Evolutionary conservation across 1,140 invertebrate genomes (phyloP), one percentile per base, ranked within the genome.

Genomic region (Drosophila guanche): DNA sequence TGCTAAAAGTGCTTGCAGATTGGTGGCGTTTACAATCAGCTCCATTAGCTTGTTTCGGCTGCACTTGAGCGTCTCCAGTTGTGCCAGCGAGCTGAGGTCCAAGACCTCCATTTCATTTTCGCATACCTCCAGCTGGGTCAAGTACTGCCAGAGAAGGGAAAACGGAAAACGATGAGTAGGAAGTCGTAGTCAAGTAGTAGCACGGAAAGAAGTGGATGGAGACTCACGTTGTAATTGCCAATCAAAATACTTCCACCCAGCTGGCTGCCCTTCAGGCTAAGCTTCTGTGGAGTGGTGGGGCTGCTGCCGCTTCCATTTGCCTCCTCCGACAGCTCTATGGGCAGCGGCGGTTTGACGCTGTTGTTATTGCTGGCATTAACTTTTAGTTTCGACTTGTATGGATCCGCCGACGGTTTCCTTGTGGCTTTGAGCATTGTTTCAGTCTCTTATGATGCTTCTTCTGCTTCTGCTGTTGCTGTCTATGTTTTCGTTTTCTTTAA

Each of bases 171-270:
- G 53, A 37, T 37, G 33, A 12, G 3, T 40, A 16, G 53, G 37
- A 69, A 69, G 58, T 20, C 3, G 14, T 6, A 20, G n/a, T 20
- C 16, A 20, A 20, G 16, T 20, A 5, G 10, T 29, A 23, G 33
- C 22, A 37, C 51, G 51, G 57, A 57, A 57, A 43, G 25, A 54
- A 25, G 14, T 12, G 8, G 20, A 14, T 16, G 6, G 14, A 27
- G 12, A 42, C 79, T 94, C 93, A 96, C 96, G 79, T 95, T 95
- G 91, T 96, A 97, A 90, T 96, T 96, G 63, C 95, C 95, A 29
- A 97, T 93, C 69, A 97, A 95, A 56, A 97, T 96, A 91, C 95
- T 96, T 71, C 95, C 96, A 90, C 96, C 96, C 5, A 97, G 91
- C 70, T 95, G 93, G 91, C 96, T 96, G 67, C 95, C 94, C 58